These are phyloP conservation scores for Tinamus major DNA, from an alignment of 2,797 vertebrate genomes.

Conservation along the genomic window DNA sequence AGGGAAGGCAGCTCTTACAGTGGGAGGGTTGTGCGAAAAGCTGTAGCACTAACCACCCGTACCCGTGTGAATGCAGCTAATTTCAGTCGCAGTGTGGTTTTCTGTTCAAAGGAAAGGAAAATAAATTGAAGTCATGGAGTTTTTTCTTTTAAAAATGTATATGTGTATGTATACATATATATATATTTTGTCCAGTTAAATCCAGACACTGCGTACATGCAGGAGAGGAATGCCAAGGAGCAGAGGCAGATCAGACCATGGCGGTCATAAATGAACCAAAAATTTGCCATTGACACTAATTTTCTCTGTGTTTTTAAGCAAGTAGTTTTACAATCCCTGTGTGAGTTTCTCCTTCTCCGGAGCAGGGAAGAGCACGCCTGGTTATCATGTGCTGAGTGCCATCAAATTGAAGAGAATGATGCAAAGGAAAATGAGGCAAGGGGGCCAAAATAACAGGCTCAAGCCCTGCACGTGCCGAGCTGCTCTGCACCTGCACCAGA, in stretches of 20 bases:
- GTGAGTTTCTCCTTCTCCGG: neutral
- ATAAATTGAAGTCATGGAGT: neutral
- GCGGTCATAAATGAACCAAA: neutral
- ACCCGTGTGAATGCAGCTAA: neutral
- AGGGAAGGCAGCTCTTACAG: constrained; percentile 1
- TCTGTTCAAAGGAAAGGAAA: constrained; percentile 12
- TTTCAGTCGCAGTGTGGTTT: constrained; percentile 22
- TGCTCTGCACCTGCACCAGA: neutral
- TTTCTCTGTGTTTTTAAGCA: neutral
- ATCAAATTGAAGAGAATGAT: neutral
- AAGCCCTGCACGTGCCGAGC: neutral
- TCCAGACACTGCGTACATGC: neutral
- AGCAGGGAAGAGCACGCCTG: neutral
- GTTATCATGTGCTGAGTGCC: neutral
- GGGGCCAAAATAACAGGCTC: neutral
- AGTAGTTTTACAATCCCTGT: neutral
- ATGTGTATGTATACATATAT: no score
- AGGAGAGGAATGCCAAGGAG: neutral
- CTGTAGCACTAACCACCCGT: neutral
- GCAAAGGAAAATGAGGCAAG: neutral
- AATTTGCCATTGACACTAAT: neutral
- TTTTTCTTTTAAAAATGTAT: neutral
- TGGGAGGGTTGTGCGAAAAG: neutral
- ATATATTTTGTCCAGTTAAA: neutral
- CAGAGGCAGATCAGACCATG: neutral